Base-by-base conservation (phyloP, 1,140 invertebrate genomes). In the Dendrolimus punctatus region DNA sequence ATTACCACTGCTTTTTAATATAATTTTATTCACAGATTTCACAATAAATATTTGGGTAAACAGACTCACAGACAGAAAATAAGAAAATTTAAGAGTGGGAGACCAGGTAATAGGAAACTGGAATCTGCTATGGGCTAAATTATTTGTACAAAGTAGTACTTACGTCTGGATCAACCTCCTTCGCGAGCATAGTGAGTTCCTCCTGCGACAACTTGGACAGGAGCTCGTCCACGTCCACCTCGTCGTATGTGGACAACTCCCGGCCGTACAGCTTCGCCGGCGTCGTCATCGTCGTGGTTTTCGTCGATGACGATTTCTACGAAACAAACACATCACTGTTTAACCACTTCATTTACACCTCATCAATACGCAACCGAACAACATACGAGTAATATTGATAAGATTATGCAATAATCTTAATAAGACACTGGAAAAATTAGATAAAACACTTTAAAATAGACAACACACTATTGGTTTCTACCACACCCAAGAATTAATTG, bases 121-220 rank as follows among this genome's bases (percentile, higher is more conserved):
- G 23, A 23, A 23, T 23, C 23, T 23, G 1, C 23, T 2, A 23
- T 3, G 23, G 1, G 23, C 23, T 23, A 23, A 23, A 23, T 23
- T 8, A 6, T 10, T 9, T 45, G 23, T 9, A 45, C 43, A 59
- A 49, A 46, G 39, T 44, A 45, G 38, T 37, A 91, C 96, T 97
- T 90, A 99, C 98, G 91, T 99, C 98, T 65, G 98, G 98, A 90
- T 99, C 98, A 58, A 99, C 97, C 92, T 99, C 98, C 88, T 96
- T 97, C 67, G 97, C 97, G 57, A 99, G 90, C 84, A 99, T 95
- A 69, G 97, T 97, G 49, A 99, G 93, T 89, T 99, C 98, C 82
- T 99, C 98, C 8, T 94, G 91, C 53, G 97, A 95, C 46, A 99
- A 90, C 76, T 99, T 96, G 42, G 95, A 90, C 62, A 99, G 88